Evolutionary conservation across 2,797 vertebrate species (phyloP).

Genomic region (Carcharodon carcharias): DNA sequence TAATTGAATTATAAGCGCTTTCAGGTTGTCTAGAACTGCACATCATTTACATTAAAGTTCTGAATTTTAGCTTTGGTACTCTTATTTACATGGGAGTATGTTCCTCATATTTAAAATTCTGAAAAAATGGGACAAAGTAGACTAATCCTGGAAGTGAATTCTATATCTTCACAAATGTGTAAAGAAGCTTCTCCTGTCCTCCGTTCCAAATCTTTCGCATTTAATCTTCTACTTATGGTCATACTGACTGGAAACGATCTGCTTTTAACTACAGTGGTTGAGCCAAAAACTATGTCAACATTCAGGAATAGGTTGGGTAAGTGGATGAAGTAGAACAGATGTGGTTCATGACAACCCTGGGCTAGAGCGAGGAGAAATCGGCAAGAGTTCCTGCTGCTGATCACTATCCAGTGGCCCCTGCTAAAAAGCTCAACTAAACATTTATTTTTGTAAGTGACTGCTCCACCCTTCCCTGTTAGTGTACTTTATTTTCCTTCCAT

Average conservation of each 20-base stretch:
- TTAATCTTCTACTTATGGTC: not conserved
- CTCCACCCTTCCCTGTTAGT: not conserved
- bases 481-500: not conserved
- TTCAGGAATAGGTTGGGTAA: not conserved
- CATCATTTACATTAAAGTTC: not conserved
- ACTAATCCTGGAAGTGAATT: not conserved
- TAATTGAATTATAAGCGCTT: not conserved
- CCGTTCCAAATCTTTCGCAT: not conserved
- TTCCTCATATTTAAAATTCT: not conserved
- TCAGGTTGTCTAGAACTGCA: not conserved
- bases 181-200: not conserved
- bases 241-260: not conserved
- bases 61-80: not conserved
- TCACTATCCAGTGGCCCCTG: not conserved
- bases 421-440: not conserved
- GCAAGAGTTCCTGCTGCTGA: not conserved
- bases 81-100: not conserved
- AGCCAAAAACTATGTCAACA: not conserved
- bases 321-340: not conserved
- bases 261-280: not conserved
- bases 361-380: not conserved
- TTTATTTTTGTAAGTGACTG: not conserved
- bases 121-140: not conserved
- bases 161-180: not conserved
- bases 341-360: not conserved